Percentiles rank a stretch among this genome's conserved stretches.
Conservation (phyloP, 2,113 vertebrate species). For the Phrynosoma blainvillii region DNA sequence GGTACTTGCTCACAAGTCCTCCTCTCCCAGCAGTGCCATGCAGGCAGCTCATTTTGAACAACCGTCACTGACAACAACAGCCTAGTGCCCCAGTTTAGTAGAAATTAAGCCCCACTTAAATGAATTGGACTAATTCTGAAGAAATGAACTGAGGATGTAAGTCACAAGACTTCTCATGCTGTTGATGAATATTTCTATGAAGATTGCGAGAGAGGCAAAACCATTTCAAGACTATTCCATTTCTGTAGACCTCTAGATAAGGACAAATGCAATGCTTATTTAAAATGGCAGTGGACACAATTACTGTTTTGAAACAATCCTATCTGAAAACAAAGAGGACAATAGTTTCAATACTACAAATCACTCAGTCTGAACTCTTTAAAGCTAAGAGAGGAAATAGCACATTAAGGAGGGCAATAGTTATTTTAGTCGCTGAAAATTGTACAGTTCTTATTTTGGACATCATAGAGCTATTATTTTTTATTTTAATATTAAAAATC, state of each 20-base stretch:
- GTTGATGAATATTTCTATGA: neutral
- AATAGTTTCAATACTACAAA: conserved; percentile 52
- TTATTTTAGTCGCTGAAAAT: conserved; percentile 26
- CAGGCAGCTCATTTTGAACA: neutral
- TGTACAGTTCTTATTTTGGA: conserved; percentile 29
- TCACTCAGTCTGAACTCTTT: conserved; percentile 47
- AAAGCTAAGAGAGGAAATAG: conserved; percentile 59
- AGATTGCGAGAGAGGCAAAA: neutral
- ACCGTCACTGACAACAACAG: neutral
- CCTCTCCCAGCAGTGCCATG: neutral
- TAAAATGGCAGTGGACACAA: conserved; percentile 42
- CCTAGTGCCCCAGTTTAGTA: neutral
- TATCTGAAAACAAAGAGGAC: conserved; percentile 38
- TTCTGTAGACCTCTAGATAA: conserved; percentile 24
- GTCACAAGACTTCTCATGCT: neutral
- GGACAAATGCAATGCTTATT: conserved; percentile 23
- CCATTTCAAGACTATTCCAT: conserved; percentile 43
- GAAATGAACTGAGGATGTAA: neutral
- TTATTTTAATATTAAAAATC: too few species aligned
- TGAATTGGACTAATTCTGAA: neutral
- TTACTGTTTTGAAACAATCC: conserved; percentile 59
- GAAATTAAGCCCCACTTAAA: neutral
- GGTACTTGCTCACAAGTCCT: neutral
- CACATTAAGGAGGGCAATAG: conserved; percentile 41
- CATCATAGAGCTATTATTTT: neutral